These are phyloP conservation scores for Mastigias papua DNA, from an alignment of 30 jellyfish, hydroid and myxozoan species.

Conservation along the genomic window DNA sequence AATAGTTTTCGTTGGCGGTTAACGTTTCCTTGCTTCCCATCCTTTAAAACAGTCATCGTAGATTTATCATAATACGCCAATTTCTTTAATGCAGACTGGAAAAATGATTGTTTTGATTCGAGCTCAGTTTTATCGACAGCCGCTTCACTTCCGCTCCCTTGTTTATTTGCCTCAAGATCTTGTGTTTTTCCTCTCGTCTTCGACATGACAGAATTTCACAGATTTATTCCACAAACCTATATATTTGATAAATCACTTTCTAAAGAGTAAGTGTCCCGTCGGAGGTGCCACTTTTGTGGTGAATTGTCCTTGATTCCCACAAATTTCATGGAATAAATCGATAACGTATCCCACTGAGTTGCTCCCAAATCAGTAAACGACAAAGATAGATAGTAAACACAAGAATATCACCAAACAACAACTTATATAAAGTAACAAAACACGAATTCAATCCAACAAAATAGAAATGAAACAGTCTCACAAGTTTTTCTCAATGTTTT, in stretches of 20 bases:
- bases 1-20: constrained; percentile 47
- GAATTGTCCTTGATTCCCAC: not conserved
- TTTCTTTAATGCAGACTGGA: constrained; percentile 36
- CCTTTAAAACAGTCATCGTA: constrained; percentile 3
- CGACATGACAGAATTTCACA: constrained; percentile 36
- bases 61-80: constrained; percentile 43
- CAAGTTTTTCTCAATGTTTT: not conserved
- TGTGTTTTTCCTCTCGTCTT: constrained; percentile 60
- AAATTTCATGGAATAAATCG: not conserved
- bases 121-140: not conserved
- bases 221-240: no score
- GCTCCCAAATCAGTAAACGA: not conserved
- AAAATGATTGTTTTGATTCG: no score
- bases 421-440: not conserved
- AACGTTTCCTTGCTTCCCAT: not conserved
- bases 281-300: constrained; percentile 72
- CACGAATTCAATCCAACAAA: not conserved
- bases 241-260: no score
- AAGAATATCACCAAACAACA: not conserved
- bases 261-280: no score
- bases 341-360: not conserved
- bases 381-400: not conserved
- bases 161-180: no score
- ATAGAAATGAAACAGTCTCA: not conserved
- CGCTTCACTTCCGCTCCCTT: constrained; percentile 8